phyloP scores from a whole-genome alignment of 1,140 invertebrate genomes.

The Pseudomyrmex sp. region DNA sequence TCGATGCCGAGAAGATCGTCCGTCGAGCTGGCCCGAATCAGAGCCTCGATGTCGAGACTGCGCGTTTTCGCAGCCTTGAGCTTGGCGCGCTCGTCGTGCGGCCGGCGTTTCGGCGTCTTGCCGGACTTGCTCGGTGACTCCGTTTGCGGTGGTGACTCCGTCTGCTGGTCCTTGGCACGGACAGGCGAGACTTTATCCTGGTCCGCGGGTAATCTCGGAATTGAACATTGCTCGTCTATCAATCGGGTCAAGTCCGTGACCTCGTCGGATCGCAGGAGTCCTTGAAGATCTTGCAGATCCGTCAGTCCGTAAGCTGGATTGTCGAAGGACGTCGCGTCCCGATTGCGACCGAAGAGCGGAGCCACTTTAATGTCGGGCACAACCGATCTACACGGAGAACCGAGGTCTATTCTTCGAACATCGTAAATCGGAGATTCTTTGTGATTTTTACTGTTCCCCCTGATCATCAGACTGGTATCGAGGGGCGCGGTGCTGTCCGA shows the following conservation, averaged over 20 bases:
- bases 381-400: slow-evolving; percentile 78
- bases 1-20: slow-evolving; percentile 84
- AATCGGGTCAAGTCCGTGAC: slow-evolving; percentile 78
- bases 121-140: slow-evolving; percentile 25
- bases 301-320: slow-evolving; percentile 82
- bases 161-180: slow-evolving; percentile 52
- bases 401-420: slow-evolving; percentile 79
- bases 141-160: not conserved
- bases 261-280: slow-evolving; percentile 79
- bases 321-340: slow-evolving; percentile 80
- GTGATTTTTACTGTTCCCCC: slow-evolving; percentile 40
- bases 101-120: slow-evolving; percentile 56
- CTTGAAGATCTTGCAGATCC: slow-evolving; percentile 79
- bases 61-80: slow-evolving; percentile 60
- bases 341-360: slow-evolving; percentile 66
- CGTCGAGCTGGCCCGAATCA: slow-evolving; percentile 83
- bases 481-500: slow-evolving; percentile 83
- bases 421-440: slow-evolving; percentile 79
- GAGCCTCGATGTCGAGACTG: slow-evolving; percentile 72
- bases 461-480: slow-evolving; percentile 77
- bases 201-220: slow-evolving; percentile 41
- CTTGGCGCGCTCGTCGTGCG: slow-evolving; percentile 61
- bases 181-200: slow-evolving; percentile 30
- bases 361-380: slow-evolving; percentile 76
- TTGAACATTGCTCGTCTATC: slow-evolving; percentile 76